phyloP scores from a whole-genome alignment of 2,113 vertebrate species.

The Glaucomys volans region DNA sequence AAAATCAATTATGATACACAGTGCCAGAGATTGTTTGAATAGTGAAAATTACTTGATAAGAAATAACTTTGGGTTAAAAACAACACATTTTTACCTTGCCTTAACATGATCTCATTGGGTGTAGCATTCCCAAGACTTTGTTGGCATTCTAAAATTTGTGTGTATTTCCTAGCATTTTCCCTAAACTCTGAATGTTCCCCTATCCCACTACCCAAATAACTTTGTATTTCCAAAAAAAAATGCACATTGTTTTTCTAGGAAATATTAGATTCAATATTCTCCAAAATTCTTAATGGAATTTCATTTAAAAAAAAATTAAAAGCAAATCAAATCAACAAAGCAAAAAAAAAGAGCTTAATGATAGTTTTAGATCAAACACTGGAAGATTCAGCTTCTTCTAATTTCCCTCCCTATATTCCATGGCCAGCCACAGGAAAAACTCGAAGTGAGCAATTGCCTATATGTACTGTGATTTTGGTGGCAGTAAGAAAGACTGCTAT shows the following conservation, averaged over 20 bases:
- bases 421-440: background rate
- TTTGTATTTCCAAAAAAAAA: background rate
- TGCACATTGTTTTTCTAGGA: background rate
- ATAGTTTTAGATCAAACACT: background rate
- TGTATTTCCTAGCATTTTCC: background rate
- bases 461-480: background rate
- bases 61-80: slow-evolving; percentile 47
- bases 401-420: background rate
- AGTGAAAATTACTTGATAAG: slow-evolving; percentile 46
- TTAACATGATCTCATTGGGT: background rate
- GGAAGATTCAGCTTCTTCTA: background rate
- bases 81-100: background rate
- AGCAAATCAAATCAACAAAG: slow-evolving; percentile 10
- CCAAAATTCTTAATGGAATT: background rate
- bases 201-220: background rate
- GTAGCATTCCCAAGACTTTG: background rate
- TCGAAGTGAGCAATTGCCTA: background rate
- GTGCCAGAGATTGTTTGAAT: slow-evolving; percentile 22
- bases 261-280: background rate
- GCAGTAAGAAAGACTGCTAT: background rate
- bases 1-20: slow-evolving; percentile 19
- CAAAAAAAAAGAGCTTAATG: background rate
- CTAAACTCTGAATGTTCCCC: background rate
- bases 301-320: slow-evolving; percentile 42
- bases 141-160: background rate